Evolutionary conservation across 2,888 invertebrate species (phyloP).

Genomic region (Creontiades dilutus): DNA sequence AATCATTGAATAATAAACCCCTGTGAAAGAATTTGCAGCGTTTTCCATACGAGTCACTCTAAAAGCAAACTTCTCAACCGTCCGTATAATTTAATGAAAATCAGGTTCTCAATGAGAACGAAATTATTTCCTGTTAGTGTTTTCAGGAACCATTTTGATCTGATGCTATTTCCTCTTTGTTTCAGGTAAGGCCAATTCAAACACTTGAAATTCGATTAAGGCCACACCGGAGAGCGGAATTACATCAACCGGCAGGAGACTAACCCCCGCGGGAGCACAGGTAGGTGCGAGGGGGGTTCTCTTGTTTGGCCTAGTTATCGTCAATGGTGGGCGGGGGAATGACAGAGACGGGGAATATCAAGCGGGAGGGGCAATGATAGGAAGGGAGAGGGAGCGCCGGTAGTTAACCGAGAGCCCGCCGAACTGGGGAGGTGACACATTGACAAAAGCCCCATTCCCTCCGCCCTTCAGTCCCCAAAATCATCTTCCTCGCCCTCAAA

Average conservation of each 20-base stretch:
- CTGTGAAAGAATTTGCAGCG: no score
- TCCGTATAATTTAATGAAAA: no score
- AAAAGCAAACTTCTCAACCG: no score
- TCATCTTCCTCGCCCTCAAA: no score
- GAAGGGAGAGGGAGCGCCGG: not conserved
- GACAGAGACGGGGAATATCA: no score
- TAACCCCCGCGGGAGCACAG: not conserved
- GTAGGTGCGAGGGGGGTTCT: not conserved
- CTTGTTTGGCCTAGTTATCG: slow-evolving; percentile 26
- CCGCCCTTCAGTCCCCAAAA: not conserved
- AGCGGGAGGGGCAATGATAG: not conserved
- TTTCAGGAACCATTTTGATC: not conserved
- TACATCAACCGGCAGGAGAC: slow-evolving; percentile 25
- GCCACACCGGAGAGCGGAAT: not conserved
- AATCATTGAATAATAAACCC: no score
- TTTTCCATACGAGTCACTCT: no score
- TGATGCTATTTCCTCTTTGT: not conserved
- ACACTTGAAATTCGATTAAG: slow-evolving; percentile 14
- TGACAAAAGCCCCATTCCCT: slow-evolving; percentile 29
- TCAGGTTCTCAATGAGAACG: no score
- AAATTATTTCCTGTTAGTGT: no score
- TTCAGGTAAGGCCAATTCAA: slow-evolving; percentile 29
- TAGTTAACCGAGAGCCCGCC: slow-evolving; percentile 29
- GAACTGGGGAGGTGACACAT: slow-evolving; percentile 18
- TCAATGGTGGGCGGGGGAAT: no score